Conservation (phyloP, 2,797 vertebrate genomes). For the Podarcis siculus region DNA sequence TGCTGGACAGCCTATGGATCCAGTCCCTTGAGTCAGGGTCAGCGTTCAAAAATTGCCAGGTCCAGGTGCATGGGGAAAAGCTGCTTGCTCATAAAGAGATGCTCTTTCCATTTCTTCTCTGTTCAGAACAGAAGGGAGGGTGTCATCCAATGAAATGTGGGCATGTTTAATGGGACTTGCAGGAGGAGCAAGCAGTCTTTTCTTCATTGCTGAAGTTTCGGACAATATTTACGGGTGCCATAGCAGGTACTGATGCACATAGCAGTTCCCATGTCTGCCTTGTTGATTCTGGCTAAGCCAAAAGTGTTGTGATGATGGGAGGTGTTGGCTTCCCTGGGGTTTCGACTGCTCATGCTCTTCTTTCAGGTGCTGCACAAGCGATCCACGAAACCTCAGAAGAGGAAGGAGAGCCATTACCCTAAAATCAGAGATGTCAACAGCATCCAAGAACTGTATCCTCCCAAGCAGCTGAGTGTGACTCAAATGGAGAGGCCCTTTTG, state of each 20-base stretch:
- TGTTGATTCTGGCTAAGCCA: not conserved
- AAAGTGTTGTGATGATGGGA: not conserved
- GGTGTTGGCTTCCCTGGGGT: not conserved
- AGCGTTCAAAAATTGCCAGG: no score
- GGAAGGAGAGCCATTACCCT: conserved; percentile 65
- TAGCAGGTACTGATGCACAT: not conserved
- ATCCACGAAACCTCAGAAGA: conserved; percentile 56
- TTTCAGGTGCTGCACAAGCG: conserved; percentile 81
- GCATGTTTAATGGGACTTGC: no score
- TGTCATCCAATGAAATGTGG: no score
- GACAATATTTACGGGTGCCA: not conserved
- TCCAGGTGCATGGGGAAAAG: no score
- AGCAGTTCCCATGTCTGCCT: not conserved
- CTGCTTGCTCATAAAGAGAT: no score
- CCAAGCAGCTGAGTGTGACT: not conserved
- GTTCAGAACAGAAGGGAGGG: no score
- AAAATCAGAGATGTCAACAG: conserved; percentile 76
- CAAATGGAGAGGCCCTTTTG: not conserved
- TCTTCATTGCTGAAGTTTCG: no score
- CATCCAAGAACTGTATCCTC: conserved; percentile 86
- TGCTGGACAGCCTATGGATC: no score
- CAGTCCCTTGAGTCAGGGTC: no score
- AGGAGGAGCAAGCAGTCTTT: not conserved
- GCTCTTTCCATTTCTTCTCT: no score
- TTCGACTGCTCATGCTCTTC: not conserved